A percentile compares a stretch with the other conserved stretches of the same genome.
phyloP scores from a whole-genome alignment of 2,113 vertebrate genomes.

The Lota lota region DNA sequence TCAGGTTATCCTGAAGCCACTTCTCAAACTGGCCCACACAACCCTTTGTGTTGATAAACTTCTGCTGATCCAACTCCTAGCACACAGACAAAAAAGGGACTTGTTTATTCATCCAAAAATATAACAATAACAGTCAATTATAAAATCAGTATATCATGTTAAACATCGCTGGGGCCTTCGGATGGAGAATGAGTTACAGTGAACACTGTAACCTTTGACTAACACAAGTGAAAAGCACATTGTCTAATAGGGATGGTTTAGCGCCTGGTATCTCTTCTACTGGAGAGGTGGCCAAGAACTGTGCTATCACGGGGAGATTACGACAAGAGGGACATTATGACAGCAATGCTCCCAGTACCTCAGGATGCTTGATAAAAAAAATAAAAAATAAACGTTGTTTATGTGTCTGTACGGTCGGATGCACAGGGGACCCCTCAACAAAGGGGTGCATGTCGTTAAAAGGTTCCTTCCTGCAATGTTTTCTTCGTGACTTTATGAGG shows the following conservation, averaged over 20 bases:
- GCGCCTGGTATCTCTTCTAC: background rate
- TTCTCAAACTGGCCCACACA: slow-evolving; percentile 92
- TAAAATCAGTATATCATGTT: background rate
- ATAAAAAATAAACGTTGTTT: background rate
- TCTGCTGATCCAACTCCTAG: slow-evolving; percentile 83
- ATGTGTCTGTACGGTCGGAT: background rate
- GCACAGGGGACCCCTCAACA: background rate
- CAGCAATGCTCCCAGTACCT: background rate
- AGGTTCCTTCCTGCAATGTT: slow-evolving; percentile 33
- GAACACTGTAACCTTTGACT: slow-evolving; percentile 35
- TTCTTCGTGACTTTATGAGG: slow-evolving; percentile 41
- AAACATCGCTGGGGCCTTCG: background rate
- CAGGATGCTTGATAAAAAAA: background rate
- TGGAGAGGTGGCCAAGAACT: background rate
- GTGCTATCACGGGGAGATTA: background rate
- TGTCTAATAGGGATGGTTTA: background rate
- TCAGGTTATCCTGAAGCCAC: slow-evolving; percentile 90
- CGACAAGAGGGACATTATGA: background rate
- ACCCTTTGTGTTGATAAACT: slow-evolving; percentile 85
- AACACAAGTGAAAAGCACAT: slow-evolving; percentile 22
- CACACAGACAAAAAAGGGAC: slow-evolving; percentile 1
- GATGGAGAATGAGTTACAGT: slow-evolving; percentile 5
- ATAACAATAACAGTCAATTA: background rate
- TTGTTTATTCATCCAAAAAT: background rate
- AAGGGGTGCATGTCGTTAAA: slow-evolving; percentile 33